Base-by-base conservation (phyloP, 2,888 invertebrate genomes). In the Drosophila greeni region DNA sequence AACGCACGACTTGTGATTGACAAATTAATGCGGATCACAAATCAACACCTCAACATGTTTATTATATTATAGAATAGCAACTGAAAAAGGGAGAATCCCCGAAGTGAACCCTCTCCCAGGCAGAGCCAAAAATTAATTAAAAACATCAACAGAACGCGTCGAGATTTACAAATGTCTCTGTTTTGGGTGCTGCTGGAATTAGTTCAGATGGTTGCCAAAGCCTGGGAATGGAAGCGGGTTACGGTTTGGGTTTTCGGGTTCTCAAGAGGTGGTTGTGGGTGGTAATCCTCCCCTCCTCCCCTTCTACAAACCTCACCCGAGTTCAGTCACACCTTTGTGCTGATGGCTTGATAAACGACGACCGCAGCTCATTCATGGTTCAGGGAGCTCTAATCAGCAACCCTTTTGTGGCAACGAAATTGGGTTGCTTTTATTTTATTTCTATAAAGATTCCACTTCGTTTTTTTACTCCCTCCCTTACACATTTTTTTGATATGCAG, bases 401-500 rank as follows among this genome's bases (percentile, higher is more conserved):
- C 84, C 81, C 84, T 75, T 74, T 82, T 79, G 69, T 66, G 64
- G 16, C 12, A 39, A 18, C 23, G 20, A 68, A 77, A 73, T 73
- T 68, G 76, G 81, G 78, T 59, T 57, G 64, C 45, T 65, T 53
- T 68, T 57, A 54, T 62, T 54, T 53, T 62, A 48, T 52, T 68
- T 61, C 47, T 26, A 48, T 59, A 45, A 8, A 18, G 43, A 45
- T 45, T 45, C 16, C 43, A 14, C 29, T 29, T 20, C 45, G 18
- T 18, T 18, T 29, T n/a, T 45, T 12, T 40, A 14, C 40, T n/a
- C 23, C 7, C 40, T 9, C 40, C 0, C 16, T 11, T 45, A 33
- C 49, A 42, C 55, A 52, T 67, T 76, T 85, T 84, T 85, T 85
- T 85, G 81, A 86, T 85, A 86, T 85, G 86, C 84, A 86, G 86